phyloP scores from a whole-genome alignment of 2,888 invertebrate genomes.

The Orthosia gothica region DNA sequence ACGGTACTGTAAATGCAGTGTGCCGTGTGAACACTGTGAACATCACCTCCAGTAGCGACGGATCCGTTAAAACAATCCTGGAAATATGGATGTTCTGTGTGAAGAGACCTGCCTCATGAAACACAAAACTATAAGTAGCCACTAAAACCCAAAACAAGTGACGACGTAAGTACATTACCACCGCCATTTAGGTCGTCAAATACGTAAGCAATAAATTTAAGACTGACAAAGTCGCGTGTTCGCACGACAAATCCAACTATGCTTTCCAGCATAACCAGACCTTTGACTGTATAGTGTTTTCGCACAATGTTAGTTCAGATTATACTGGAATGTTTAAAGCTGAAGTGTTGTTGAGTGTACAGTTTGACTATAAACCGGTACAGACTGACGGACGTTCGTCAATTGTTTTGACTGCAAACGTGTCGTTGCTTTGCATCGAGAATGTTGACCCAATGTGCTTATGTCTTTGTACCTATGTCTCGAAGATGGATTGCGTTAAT shows the following conservation, averaged over 20 bases:
- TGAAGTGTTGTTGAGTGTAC: slow-evolving; percentile 6
- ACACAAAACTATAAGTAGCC: slow-evolving; percentile 7
- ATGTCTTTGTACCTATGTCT: slow-evolving; percentile 9
- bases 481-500: slow-evolving; percentile 23
- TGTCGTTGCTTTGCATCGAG: slow-evolving; percentile 57
- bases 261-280: neutral
- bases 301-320: neutral
- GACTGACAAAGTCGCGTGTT: slow-evolving; percentile 63
- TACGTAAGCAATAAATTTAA: slow-evolving; percentile 64
- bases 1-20: too few species aligned
- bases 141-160: slow-evolving; percentile 23
- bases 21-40: too few species aligned
- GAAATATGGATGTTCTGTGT: too few species aligned
- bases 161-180: slow-evolving; percentile 11
- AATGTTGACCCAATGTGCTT: slow-evolving; percentile 46
- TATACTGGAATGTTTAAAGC: neutral
- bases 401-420: slow-evolving; percentile 79
- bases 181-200: slow-evolving; percentile 57
- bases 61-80: too few species aligned
- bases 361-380: slow-evolving; percentile 55
- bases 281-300: neutral
- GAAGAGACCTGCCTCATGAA: neutral
- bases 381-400: slow-evolving; percentile 62
- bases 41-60: too few species aligned
- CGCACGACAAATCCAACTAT: neutral